These are phyloP conservation scores for Oncopeltus fasciatus DNA, from an alignment of 1,140 invertebrate genomes.

Conservation along the genomic window DNA sequence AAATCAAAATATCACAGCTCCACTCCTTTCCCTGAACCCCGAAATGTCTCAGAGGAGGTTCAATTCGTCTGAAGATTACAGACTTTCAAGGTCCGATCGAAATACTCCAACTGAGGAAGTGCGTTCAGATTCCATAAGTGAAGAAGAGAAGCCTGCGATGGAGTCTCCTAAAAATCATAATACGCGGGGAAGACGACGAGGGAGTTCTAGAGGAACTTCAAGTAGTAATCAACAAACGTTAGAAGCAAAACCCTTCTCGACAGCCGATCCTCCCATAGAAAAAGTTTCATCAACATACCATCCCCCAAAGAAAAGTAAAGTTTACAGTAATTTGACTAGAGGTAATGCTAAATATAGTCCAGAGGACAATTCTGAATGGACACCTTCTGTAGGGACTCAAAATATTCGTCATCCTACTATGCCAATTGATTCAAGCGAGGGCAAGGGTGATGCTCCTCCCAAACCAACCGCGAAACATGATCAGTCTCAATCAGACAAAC, in stretches of 20 bases:
- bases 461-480: not conserved
- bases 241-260: not conserved
- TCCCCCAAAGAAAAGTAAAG: not conserved
- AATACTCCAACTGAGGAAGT: not conserved
- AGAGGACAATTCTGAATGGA: constrained; percentile 1
- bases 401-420: constrained; percentile 18
- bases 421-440: constrained; percentile 4
- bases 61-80: not conserved
- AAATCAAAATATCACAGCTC: not conserved
- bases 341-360: not conserved
- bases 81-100: not conserved
- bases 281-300: not conserved
- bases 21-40: not conserved
- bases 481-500: not conserved
- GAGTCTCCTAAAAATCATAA: not conserved
- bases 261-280: too few species aligned
- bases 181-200: not conserved
- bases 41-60: not conserved
- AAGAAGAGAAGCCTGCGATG: not conserved
- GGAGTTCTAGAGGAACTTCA: not conserved
- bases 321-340: constrained; percentile 1
- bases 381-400: not conserved
- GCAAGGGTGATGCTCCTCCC: not conserved
- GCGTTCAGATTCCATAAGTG: too few species aligned
- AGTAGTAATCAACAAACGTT: not conserved